Percentiles rank a stretch among this genome's conserved stretches.
Conservation (phyloP, 37 sponge, comb jelly and placozoan genomes). For the Haliclona indistincta region DNA sequence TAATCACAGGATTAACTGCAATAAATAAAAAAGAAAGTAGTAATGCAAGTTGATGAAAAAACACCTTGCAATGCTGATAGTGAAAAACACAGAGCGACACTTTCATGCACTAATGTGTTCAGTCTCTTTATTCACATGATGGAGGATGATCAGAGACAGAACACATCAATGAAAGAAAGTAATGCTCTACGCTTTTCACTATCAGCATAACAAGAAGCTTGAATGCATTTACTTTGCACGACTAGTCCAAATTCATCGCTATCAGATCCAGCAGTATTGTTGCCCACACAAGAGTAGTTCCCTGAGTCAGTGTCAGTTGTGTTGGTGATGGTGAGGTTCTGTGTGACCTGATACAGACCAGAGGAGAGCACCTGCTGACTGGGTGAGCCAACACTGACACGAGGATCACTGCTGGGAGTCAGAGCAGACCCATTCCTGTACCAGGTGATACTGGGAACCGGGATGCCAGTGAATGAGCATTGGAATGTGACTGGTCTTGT, state of each 20-base stretch:
- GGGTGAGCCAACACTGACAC: neutral
- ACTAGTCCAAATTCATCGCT: neutral
- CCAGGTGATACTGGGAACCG: constrained; percentile 66
- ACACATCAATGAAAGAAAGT: no score
- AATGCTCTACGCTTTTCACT: no score
- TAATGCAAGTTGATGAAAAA: no score
- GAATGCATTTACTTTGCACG: no score
- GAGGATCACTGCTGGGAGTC: neutral
- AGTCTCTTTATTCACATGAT: no score
- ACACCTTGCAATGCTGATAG: no score
- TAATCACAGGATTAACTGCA: constrained; percentile 46
- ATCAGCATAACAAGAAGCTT: no score
- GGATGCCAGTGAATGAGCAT: constrained; percentile 49
- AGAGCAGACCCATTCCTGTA: constrained; percentile 20
- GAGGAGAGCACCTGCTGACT: neutral
- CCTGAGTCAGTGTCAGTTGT: constrained; percentile 44
- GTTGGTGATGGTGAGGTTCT: constrained; percentile 14
- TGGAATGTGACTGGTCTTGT: neutral
- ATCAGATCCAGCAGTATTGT: constrained; percentile 10
- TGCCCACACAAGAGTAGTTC: constrained; percentile 24
- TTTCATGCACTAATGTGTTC: no score
- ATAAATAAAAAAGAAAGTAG: no score
- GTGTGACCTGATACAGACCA: neutral
- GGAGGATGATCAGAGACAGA: no score
- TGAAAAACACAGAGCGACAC: no score